These are phyloP conservation scores for Siniperca chuatsi DNA, from an alignment of 2,113 vertebrate species.

Conservation along the genomic window DNA sequence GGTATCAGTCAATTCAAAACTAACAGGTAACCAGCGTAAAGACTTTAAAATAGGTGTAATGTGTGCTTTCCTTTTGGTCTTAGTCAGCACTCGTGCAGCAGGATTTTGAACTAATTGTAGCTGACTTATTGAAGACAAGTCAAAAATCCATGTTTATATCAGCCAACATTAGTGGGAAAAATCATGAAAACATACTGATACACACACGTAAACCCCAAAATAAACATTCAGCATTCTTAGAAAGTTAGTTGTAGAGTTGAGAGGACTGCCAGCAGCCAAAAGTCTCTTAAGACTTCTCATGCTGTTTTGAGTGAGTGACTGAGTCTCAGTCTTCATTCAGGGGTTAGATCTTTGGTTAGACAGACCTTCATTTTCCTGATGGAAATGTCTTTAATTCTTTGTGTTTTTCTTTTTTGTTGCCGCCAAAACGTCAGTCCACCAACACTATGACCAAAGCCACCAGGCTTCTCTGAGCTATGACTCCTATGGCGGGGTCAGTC, in stretches of 20 bases:
- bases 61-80: no score
- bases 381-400: background rate
- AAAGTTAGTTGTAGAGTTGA: background rate
- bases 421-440: slow-evolving; percentile 59
- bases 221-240: background rate
- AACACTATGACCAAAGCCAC: slow-evolving; percentile 73
- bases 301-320: no score
- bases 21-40: no score
- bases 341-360: background rate
- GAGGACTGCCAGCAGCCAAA: background rate
- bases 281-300: background rate
- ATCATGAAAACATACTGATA: background rate
- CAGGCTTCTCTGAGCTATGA: slow-evolving; percentile 57
- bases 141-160: no score
- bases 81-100: no score
- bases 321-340: background rate
- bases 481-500: slow-evolving; percentile 52
- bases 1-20: background rate
- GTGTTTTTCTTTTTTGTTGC: background rate
- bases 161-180: no score
- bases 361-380: background rate
- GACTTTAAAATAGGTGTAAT: no score
- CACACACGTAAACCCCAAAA: background rate
- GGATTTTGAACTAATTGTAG: no score
- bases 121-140: no score